Base-by-base conservation (phyloP, 2,797 vertebrate species). In the Sebastes reedi region DNA sequence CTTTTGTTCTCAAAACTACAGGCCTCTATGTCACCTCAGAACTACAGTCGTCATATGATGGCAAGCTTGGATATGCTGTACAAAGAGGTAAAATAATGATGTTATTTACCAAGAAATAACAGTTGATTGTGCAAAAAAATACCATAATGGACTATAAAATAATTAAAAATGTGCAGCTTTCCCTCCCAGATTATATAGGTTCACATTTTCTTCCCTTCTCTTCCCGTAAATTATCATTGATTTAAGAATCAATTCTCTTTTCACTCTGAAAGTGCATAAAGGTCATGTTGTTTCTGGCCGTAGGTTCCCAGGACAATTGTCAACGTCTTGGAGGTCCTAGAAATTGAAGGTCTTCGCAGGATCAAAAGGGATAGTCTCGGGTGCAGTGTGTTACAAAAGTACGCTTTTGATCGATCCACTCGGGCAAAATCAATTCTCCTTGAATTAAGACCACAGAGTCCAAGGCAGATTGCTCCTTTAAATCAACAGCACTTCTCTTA, bases 241-340 rank as follows among this genome's bases (percentile, higher is more conserved):
- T n/a, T 22, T 67, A 50, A 50, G 2, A n/a, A 52, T 52, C 7
- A 7, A 11, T 66, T 46, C 11, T 39, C 12, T 61, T 65, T 52
- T 52, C 69, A 20, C 6, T 18, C n/a, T 61, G 14, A 25, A 46
- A n/a, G 11, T 22, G 5, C 3, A 10, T 20, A 42, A 62, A 80
- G 20, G 10, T 78, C 39, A 11, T 52, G 20, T 8, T 11, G 8
- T 60, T 20, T 84, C 55, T 69, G 50, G 8, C 5, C 12, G 1
- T 80, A 99, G 98, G 96, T 99, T 78, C 98, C 98, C 10, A 96
- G 96, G 86, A 87, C 85, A 18, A 95, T 99, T 80, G 90, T 99
- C 79, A 98, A 97, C 2, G 2, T 99, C 55, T 89, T 98, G 81
- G 95, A 96, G 82, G 91, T 99, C 76, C 85, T 98, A 29, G 96